Conservation (phyloP, 1,140 invertebrate species). For the Caenorhabditis brenneri region DNA sequence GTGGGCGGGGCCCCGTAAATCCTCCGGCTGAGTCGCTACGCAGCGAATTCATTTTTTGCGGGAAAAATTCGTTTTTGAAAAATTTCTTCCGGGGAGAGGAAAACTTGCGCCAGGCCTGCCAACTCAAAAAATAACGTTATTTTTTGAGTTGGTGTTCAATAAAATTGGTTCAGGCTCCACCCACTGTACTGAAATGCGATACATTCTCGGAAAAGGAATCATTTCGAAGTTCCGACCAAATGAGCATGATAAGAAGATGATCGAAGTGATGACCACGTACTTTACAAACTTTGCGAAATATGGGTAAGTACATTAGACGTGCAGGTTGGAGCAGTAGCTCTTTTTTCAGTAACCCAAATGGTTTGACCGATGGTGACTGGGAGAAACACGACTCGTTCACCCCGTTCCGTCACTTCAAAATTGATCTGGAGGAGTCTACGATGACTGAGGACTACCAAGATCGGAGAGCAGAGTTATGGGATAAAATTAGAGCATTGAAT, state of each 20-base stretch:
- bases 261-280: conserved; percentile 61
- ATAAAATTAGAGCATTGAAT: conserved; percentile 6
- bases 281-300: conserved; percentile 69
- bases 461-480: conserved; percentile 27
- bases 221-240: conserved; percentile 60
- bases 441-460: conserved; percentile 42
- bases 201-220: conserved; percentile 74
- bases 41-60: too few relatives aligned
- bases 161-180: conserved; percentile 91
- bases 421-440: background rate
- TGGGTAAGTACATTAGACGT: conserved; percentile 65
- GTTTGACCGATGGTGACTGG: conserved; percentile 12
- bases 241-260: conserved; percentile 58
- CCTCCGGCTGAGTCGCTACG: too few relatives aligned
- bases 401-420: conserved; percentile 46
- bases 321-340: too few relatives aligned
- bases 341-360: conserved; percentile 49
- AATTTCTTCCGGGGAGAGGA: too few relatives aligned
- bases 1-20: too few relatives aligned
- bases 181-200: conserved; percentile 91
- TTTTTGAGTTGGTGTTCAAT: too few relatives aligned
- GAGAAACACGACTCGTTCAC: background rate
- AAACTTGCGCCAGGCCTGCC: too few relatives aligned
- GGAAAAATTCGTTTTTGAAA: too few relatives aligned
- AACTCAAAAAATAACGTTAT: too few relatives aligned